Conservation (phyloP, 2,113 vertebrate species). For the Oryzias woworae region DNA sequence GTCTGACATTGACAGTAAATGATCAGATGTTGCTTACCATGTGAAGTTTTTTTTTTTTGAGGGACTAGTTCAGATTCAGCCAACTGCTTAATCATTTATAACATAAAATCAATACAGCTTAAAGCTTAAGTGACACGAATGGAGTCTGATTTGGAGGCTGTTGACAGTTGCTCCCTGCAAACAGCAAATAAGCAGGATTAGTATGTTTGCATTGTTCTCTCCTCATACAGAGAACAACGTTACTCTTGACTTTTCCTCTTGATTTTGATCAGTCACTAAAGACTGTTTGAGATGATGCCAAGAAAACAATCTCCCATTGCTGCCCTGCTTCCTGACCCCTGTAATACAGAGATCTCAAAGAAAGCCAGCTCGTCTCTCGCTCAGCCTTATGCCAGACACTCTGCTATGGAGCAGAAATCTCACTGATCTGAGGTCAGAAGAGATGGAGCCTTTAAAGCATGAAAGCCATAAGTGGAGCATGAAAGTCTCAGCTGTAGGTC, state of each 20-base stretch:
- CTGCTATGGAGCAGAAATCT: conserved; percentile 11
- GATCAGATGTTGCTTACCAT: background rate
- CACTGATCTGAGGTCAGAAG: conserved; percentile 34
- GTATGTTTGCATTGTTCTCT: background rate
- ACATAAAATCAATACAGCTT: background rate
- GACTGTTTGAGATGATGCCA: background rate
- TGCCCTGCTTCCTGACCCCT: background rate
- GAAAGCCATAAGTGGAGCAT: conserved; percentile 22
- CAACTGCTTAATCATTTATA: background rate
- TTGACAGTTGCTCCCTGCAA: background rate
- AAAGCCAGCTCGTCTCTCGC: background rate
- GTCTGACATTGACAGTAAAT: background rate
- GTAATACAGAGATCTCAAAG: conserved; percentile 4
- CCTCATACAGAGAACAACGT: background rate
- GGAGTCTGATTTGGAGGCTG: background rate
- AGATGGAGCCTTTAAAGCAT: background rate
- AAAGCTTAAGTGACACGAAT: background rate
- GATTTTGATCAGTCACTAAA: too few species aligned
- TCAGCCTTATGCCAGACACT: conserved; percentile 5
- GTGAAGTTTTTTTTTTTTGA: background rate
- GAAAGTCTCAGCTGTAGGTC: conserved; percentile 22
- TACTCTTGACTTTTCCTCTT: too few species aligned
- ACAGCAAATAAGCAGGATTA: conserved; percentile 4
- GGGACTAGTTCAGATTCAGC: background rate
- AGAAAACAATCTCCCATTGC: conserved; percentile 8